Evolutionary conservation across 2,797 vertebrate genomes (phyloP), one percentile per base, ranked within the genome.

Genomic region (Heliangelus exortis): DNA sequence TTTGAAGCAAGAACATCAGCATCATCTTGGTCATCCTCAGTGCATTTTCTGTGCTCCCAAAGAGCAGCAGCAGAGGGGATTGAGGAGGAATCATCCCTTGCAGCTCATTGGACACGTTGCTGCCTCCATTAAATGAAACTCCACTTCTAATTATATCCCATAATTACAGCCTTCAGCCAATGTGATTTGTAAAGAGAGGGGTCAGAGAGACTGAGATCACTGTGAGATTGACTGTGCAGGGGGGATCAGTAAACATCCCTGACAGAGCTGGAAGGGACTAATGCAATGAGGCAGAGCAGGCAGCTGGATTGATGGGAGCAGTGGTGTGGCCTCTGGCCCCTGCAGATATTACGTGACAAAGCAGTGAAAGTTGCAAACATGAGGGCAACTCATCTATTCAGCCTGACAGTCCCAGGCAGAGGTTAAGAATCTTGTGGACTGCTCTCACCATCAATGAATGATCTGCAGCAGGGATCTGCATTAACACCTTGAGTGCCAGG

Each of bases 281-380:
- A 94, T 95, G 95, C 91, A 84, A 45, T 28, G 20, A 39, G 86
- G 93, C 96, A 96, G 78, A 90, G 95, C 89, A 95, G 61, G 50
- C 94, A 95, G 96, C 94, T 97, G 95, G 91, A 95, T 84, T 96
- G 94, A 97, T 93, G 63, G 95, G 59, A 91, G 91, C 91, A 39
- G 85, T 79, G 94, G 31, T 87, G 87, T 89, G 95, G 89, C 95
- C 95, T 95, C 93, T 97, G 94, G 87, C 94, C 96, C 96, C 95
- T 31, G 63, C 50, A 96, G 95, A 93, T 79, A 94, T 88, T 92
- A 84, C 39, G 80, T 96, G 95, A 95, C 93, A 93, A 94, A 83
- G 91, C 96, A 96, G 67, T 88, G 94, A 95, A 95, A 96, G 94
- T 91, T 90, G 91, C 89, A 90, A 81, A 78, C 89, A 90, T 2